phyloP scores from a whole-genome alignment of 2,113 vertebrate genomes.

The Vanacampus margaritifer region DNA sequence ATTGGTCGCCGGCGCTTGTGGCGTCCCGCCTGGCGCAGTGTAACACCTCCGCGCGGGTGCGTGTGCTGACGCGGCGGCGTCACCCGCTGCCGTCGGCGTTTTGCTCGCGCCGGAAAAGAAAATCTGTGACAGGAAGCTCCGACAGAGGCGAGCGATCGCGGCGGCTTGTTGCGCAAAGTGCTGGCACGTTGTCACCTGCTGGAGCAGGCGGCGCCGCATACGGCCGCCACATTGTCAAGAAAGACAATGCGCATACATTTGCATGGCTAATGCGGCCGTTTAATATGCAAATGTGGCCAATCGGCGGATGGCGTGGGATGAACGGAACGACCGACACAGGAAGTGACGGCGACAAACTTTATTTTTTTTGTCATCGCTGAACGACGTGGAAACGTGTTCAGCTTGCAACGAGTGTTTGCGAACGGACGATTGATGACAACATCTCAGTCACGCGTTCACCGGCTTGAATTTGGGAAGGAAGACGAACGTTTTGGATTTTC shows the following conservation, averaged over 20 bases:
- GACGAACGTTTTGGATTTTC: too few species aligned
- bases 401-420: too few species aligned
- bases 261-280: conserved; percentile 92
- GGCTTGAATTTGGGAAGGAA: too few species aligned
- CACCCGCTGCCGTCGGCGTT: conserved; percentile 19
- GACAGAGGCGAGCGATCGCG: conserved; percentile 45
- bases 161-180: conserved; percentile 68
- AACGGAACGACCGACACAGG: neutral
- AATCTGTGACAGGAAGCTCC: conserved; percentile 18
- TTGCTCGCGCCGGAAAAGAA: too few species aligned
- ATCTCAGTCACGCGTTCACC: too few species aligned
- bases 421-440: too few species aligned
- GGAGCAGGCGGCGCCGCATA: conserved; percentile 79
- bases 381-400: too few species aligned
- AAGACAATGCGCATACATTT: conserved; percentile 92
- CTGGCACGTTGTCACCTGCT: conserved; percentile 79
- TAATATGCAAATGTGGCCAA: conserved; percentile 97
- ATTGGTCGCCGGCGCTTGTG: too few species aligned
- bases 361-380: too few species aligned
- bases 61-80: conserved; percentile 56
- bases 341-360: too few species aligned
- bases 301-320: conserved; percentile 44
- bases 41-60: conserved; percentile 37
- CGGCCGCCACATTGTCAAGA: conserved; percentile 90
- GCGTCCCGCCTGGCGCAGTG: conserved; percentile 14